phyloP scores from a whole-genome alignment of 2,888 invertebrate species.

The Platypus cylindrus region DNA sequence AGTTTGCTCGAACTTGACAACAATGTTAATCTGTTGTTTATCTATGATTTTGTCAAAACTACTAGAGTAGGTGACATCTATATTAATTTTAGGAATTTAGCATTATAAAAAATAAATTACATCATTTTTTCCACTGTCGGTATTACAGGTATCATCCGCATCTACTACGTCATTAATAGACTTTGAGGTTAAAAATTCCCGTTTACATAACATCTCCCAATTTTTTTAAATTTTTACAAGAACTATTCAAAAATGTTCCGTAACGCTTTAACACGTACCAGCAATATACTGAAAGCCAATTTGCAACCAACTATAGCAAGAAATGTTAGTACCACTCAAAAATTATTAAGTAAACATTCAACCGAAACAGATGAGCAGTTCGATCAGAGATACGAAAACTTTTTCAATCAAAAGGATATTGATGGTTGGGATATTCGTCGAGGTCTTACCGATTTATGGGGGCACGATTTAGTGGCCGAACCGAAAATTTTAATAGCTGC shows the following conservation, averaged over 20 bases:
- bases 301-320: slow-evolving; percentile 11
- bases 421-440: slow-evolving; percentile 92
- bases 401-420: slow-evolving; percentile 75
- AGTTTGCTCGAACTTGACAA: too few species aligned
- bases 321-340: slow-evolving; percentile 16
- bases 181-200: too few species aligned
- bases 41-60: too few species aligned
- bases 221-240: slow-evolving; percentile 1
- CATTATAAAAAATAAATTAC: too few species aligned
- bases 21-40: too few species aligned
- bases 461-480: slow-evolving; percentile 87
- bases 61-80: too few species aligned
- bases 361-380: slow-evolving; percentile 76
- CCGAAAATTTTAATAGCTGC: slow-evolving; percentile 80
- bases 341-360: slow-evolving; percentile 32
- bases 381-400: slow-evolving; percentile 67
- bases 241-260: slow-evolving; percentile 39
- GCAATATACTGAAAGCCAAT: slow-evolving; percentile 30
- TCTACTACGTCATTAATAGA: too few species aligned
- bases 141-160: too few species aligned
- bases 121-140: too few species aligned
- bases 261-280: slow-evolving; percentile 35
- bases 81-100: too few species aligned
- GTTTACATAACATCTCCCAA: slow-evolving; percentile 9
- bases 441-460: slow-evolving; percentile 77